Conservation (phyloP, 2,797 vertebrate species). For the Erethizon dorsatum region DNA sequence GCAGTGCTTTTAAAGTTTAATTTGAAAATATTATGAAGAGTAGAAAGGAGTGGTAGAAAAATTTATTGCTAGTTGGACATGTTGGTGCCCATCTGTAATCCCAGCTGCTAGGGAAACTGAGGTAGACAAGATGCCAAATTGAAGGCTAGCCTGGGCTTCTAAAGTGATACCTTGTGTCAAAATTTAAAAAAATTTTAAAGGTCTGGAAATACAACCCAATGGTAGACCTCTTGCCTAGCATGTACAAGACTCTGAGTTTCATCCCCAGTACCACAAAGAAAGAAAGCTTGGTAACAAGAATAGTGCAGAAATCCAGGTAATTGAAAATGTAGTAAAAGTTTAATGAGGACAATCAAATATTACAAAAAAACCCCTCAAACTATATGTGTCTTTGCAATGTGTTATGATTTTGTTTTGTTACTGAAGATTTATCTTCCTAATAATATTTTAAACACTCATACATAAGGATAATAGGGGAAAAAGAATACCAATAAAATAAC, state of each 20-base stretch:
- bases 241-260: neutral
- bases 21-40: neutral
- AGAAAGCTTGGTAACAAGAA: neutral
- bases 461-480: neutral
- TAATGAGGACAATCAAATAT: constrained; percentile 8
- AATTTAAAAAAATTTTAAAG: neutral
- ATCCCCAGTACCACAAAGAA: neutral
- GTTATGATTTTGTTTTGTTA: constrained; percentile 15
- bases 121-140: neutral
- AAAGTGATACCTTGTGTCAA: neutral
- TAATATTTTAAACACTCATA: constrained; percentile 56
- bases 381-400: constrained; percentile 9
- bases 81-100: neutral
- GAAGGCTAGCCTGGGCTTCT: neutral
- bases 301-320: constrained; percentile 42
- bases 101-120: neutral
- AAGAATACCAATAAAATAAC: neutral
- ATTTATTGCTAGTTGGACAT: neutral
- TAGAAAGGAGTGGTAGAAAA: neutral
- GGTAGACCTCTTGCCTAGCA: neutral
- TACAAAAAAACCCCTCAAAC: constrained; percentile 63
- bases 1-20: constrained; percentile 15
- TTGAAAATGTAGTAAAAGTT: constrained; percentile 52
- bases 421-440: constrained; percentile 34
- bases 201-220: neutral